These are phyloP conservation scores for Caenorhabditis remanei DNA, from an alignment of 1,140 invertebrate species.

Conservation along the genomic window DNA sequence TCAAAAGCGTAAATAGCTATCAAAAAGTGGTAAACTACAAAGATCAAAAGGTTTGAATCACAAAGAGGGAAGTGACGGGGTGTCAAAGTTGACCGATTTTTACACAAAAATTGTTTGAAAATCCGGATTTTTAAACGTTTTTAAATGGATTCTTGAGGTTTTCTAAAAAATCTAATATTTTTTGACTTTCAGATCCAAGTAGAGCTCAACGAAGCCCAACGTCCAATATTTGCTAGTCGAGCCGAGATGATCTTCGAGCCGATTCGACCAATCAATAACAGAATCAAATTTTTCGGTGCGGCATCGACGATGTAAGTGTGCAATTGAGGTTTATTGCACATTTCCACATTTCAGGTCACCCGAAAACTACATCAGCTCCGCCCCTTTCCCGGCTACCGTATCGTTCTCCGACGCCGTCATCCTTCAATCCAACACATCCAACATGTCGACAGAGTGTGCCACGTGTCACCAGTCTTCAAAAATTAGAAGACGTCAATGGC, in stretches of 20 bases:
- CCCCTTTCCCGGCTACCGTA: background rate
- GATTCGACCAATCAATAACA: constrained; percentile 72
- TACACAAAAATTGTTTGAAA: no score
- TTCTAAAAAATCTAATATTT: no score
- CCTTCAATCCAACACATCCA: background rate
- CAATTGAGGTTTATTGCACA: no score
- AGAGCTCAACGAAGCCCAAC: constrained; percentile 68
- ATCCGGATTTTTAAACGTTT: no score
- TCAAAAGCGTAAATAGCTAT: no score
- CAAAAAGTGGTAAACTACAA: no score
- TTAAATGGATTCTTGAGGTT: no score
- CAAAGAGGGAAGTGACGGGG: no score
- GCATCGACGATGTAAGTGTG: constrained; percentile 9
- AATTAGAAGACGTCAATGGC: background rate
- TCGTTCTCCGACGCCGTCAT: background rate
- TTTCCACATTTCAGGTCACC: background rate
- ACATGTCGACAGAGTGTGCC: background rate
- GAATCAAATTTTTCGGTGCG: constrained; percentile 76
- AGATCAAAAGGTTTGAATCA: no score
- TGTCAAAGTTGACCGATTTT: no score
- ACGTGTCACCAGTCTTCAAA: background rate
- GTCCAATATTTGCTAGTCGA: constrained; percentile 75
- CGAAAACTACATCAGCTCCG: constrained; percentile 20
- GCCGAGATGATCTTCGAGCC: constrained; percentile 72
- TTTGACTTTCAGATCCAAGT: constrained; percentile 67